Evolutionary conservation across 2,888 invertebrate species (phyloP).

Genomic region (Azorinus chamasolen): DNA sequence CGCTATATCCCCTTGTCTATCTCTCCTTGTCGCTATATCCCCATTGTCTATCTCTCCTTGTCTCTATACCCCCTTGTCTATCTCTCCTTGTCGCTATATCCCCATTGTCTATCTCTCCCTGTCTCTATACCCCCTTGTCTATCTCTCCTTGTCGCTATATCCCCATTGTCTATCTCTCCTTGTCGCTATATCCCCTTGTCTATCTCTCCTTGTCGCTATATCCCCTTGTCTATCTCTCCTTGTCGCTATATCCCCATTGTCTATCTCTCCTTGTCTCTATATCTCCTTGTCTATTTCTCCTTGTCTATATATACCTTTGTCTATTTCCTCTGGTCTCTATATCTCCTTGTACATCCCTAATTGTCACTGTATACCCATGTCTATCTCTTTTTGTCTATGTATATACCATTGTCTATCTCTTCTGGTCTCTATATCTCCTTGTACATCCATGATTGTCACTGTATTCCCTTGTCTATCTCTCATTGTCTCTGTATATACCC

Average conservation of each 20-base stretch:
- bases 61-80: not conserved
- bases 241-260: not conserved
- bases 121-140: not conserved
- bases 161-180: not conserved
- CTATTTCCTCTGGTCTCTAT: not conserved
- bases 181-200: not conserved
- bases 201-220: not conserved
- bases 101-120: constrained; percentile 4
- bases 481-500: constrained; percentile 43
- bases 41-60: not conserved
- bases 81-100: not conserved
- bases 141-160: too few relatives aligned
- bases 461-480: constrained; percentile 22
- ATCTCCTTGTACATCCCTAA: not conserved
- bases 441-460: constrained; percentile 1
- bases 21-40: not conserved
- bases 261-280: not conserved
- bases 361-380: not conserved
- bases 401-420: not conserved
- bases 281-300: constrained; percentile 4
- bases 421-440: constrained; percentile 8
- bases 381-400: not conserved
- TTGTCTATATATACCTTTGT: not conserved
- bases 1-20: not conserved
- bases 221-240: not conserved